Conservation (phyloP, 2,888 invertebrate species). For the Nymphalis polychloros region DNA sequence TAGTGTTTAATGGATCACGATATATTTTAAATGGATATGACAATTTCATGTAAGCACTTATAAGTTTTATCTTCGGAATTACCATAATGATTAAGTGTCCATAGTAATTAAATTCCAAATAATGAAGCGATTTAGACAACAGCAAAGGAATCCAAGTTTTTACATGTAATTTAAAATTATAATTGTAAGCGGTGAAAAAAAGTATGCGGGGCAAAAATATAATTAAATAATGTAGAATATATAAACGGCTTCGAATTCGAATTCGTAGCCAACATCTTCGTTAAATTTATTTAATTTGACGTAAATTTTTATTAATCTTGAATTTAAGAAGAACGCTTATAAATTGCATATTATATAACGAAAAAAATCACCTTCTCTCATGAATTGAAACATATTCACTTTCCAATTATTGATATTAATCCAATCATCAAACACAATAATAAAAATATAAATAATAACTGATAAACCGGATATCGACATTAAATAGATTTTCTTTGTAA, state of each 20-base stretch:
- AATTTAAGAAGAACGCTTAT: not conserved
- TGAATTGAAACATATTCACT: not conserved
- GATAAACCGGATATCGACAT: not conserved
- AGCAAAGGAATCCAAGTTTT: not conserved
- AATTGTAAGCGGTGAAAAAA: not conserved
- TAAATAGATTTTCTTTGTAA: not conserved
- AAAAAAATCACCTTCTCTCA: not conserved
- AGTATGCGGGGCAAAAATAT: not conserved
- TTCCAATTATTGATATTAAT: too few species aligned
- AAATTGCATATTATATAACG: not conserved
- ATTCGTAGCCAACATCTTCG: not conserved
- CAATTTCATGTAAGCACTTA: conserved; percentile 27
- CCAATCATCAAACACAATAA: too few species aligned
- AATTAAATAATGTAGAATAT: not conserved
- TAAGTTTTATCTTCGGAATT: conserved; percentile 25
- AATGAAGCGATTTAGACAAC: conserved; percentile 4
- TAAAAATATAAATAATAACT: not conserved
- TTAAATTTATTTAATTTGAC: not conserved
- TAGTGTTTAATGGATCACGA: not conserved
- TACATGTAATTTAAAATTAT: not conserved
- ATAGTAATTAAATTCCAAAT: conserved; percentile 35
- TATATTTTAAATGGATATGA: conserved; percentile 10
- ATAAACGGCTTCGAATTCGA: not conserved
- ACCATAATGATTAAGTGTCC: conserved; percentile 34
- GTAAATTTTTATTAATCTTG: not conserved